phyloP scores from a whole-genome alignment of 2,888 invertebrate genomes.

The Anoplius nigerrimus region DNA sequence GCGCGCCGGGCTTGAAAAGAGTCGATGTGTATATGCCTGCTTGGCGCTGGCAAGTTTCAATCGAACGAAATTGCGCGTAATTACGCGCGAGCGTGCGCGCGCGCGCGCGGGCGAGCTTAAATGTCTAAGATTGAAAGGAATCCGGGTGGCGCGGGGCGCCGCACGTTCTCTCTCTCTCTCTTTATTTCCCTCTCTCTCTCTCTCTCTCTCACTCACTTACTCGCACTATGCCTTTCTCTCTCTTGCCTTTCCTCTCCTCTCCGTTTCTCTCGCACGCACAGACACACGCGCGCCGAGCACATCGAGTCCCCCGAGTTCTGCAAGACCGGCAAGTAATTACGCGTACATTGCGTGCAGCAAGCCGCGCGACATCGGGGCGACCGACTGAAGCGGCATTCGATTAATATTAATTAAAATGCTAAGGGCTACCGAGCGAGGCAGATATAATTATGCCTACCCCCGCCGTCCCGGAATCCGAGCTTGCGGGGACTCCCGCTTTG shows the following conservation, averaged over 20 bases:
- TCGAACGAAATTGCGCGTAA: constrained; percentile 65
- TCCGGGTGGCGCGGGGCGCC: constrained; percentile 41
- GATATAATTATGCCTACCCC: constrained; percentile 47
- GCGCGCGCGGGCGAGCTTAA: constrained; percentile 37
- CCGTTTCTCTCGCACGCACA: not conserved
- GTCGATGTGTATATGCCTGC: constrained; percentile 38
- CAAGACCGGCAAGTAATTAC: constrained; percentile 52
- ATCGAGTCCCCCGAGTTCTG: too few relatives aligned
- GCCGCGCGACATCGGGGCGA: constrained; percentile 51
- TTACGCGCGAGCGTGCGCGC: constrained; percentile 50
- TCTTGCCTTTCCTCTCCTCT: not conserved
- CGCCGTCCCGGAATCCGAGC: not conserved
- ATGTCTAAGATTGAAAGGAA: constrained; percentile 64
- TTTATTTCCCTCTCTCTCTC: constrained; percentile 17
- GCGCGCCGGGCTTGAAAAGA: constrained; percentile 40
- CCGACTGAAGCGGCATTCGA: constrained; percentile 62
- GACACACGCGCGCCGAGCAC: too few relatives aligned
- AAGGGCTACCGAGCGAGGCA: constrained; percentile 37
- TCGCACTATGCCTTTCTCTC: too few relatives aligned
- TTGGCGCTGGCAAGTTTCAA: constrained; percentile 54
- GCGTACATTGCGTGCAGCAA: constrained; percentile 46
- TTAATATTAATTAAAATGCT: constrained; percentile 71
- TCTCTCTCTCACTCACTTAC: not conserved
- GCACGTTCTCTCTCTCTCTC: constrained; percentile 28
- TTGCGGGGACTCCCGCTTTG: constrained; percentile 7